Evolutionary conservation across 2,888 invertebrate genomes (phyloP), one percentile per base, ranked within the genome.

Genomic region (Anoplius nigerrimus): DNA sequence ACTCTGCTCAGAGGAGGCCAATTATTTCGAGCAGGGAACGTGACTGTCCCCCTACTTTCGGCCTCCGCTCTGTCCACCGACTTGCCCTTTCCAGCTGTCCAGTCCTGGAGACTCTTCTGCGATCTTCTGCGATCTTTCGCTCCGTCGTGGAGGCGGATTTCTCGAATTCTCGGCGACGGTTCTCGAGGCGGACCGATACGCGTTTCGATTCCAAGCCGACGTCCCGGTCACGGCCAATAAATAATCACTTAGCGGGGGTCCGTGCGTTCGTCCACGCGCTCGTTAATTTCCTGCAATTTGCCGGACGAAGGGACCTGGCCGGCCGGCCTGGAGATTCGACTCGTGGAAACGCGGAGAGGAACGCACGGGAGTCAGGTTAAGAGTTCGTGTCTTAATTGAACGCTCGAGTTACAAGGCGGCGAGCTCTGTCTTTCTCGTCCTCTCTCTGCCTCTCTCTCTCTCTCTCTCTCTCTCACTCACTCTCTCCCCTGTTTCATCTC

Each of bases 261-360:
- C 27, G 6, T 16, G 15, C 34, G 15, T n/a, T 21, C 34, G n/a
- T 20, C 43, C 48, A n/a, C 43, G 18, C 57, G 61, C 45, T 54
- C 61, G 72, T 71, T 72, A 72, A 72, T 72, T 72, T 66, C 67
- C 58, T 61, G 61, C 67, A 65, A 71, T 71, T 72, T 71, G 67
- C 71, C 71, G 56, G 34, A 34, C 34, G 34, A 34, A 34, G 34
- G 34, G 34, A 34, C 34, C 34, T n/a, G n/a, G n/a, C 34, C 11
- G 11, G 4, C 34, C 11, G n/a, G 48, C 16, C 48, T 42, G 48
- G 48, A 48, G 48, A 48, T 48, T 48, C 48, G 48, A 48, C 18
- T 48, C 48, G 48, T 18, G 48, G 34, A 34, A 34, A 34, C 34
- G 34, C 34, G n/a, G n/a, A 34, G 34, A 34, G 34, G 34, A 34